These are phyloP conservation scores for Drosophila paulistorum DNA, from an alignment of 1,140 invertebrate species.

Conservation along the genomic window DNA sequence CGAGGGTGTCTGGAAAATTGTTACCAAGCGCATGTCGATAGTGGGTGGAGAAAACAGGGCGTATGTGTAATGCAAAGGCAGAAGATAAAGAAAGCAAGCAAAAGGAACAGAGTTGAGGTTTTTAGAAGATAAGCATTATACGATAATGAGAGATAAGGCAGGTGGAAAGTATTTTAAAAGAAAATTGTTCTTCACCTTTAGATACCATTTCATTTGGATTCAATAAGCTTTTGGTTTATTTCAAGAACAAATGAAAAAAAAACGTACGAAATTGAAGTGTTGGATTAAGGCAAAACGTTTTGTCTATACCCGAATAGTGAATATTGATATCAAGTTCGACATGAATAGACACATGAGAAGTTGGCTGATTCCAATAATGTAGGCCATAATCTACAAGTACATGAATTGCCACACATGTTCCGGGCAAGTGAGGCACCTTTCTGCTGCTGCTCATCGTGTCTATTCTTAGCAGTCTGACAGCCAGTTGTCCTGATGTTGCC, in stretches of 20 bases:
- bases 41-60: slow-evolving; percentile 21
- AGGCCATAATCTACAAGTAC: slow-evolving; percentile 5
- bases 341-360: not conserved
- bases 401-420: slow-evolving; percentile 11
- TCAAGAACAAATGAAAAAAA: not conserved
- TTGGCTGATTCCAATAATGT: not conserved
- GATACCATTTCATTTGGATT: not conserved
- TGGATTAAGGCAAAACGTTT: not conserved
- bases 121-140: not conserved
- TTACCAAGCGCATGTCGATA: slow-evolving; percentile 7
- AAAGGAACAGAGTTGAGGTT: not conserved
- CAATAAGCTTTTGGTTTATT: not conserved
- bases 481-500: slow-evolving; percentile 40
- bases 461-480: slow-evolving; percentile 53
- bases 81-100: not conserved
- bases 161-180: not conserved
- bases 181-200: not conserved
- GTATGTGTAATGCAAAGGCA: slow-evolving; percentile 51
- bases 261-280: no score
- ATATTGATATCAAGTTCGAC: not conserved
- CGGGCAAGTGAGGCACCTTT: slow-evolving; percentile 22
- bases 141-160: not conserved
- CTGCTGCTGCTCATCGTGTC: slow-evolving; percentile 49
- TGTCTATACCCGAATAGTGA: not conserved
- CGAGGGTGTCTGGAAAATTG: slow-evolving; percentile 9